phyloP scores from a whole-genome alignment of 2,797 vertebrate species.

The Melanotaenia maccullochi region DNA sequence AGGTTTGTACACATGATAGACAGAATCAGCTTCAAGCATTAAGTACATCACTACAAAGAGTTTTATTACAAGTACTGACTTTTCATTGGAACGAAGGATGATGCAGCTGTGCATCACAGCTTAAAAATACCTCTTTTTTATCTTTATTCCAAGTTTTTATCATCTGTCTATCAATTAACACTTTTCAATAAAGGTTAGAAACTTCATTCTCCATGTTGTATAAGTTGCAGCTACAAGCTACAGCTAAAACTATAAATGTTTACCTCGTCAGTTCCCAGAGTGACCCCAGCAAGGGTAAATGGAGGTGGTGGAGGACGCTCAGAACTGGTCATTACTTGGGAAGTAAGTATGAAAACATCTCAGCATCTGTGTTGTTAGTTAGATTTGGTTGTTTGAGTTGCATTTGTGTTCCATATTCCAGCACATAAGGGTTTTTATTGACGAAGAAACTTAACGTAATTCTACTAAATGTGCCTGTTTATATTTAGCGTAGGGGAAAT shows the following conservation, averaged over 20 bases:
- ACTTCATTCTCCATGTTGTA: background rate
- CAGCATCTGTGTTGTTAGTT: background rate
- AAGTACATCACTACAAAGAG: constrained; percentile 15
- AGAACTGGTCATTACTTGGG: constrained; percentile 95
- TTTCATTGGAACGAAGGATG: too few species aligned
- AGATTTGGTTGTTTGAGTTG: background rate
- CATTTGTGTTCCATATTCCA: background rate
- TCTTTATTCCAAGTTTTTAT: background rate
- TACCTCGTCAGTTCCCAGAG: constrained; percentile 85
- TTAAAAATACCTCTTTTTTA: background rate
- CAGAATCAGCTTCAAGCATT: background rate
- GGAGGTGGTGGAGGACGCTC: constrained; percentile 93
- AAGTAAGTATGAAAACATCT: constrained; percentile 80
- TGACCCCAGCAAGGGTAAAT: constrained; percentile 90
- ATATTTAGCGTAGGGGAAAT: constrained; percentile 3
- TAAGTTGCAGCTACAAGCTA: background rate
- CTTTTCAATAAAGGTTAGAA: background rate
- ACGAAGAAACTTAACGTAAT: background rate
- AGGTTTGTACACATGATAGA: background rate
- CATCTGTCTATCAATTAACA: background rate
- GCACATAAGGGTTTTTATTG: background rate
- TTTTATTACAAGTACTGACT: background rate
- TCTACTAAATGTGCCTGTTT: background rate
- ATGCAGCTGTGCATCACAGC: too few species aligned
- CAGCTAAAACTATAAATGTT: background rate